Base-by-base conservation (phyloP, 2,888 invertebrate genomes). In the Malachius bipustulatus region DNA sequence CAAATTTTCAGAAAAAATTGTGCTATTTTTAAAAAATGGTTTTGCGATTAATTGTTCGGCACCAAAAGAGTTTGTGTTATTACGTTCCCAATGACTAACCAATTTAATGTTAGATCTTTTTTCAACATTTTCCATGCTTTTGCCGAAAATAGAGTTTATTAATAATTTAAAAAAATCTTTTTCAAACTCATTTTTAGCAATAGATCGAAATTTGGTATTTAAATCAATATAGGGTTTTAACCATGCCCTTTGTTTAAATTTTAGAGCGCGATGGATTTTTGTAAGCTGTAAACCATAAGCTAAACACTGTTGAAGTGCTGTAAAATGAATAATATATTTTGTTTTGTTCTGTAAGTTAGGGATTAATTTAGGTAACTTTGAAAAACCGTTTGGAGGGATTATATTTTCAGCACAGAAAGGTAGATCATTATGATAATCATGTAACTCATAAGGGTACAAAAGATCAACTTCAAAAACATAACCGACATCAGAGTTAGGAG, bases 381-480 rank as follows among this genome's bases (percentile, higher is more conserved):
- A 11, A 8, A 4, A 6, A 4, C 36, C 13, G 15, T 24, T 14
- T 4, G 47, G 43, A n/a, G 47, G 43, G 29, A 28, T 31, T 4
- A 32, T 16, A 32, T 44, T 47, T 38, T 52, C 47, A 1, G 47
- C 32, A 37, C 42, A 44, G n/a, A 51, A 37, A 2, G 48, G 47
- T 14, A 49, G 32, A 38, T 51, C 46, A 16, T 42, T 42, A 37
- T 49, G 62, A 4, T 26, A 4, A 27, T 55, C 49, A 37, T 64
- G 61, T 16, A 60, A 37, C 10, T 49, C 35, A 10, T 46, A 11
- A 3, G 62, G 60, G 45, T 65, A 64, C 16, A 55, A 47, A 14
- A 66, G 37, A 39, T 66, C 62, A 3, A 64, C 60, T 41, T 64
- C 59, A 3, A 64, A 42, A 15, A 63, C 52, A 37, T 55, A 60